Conservation (phyloP, 2,797 vertebrate species). For the Siniperca scherzeri region DNA sequence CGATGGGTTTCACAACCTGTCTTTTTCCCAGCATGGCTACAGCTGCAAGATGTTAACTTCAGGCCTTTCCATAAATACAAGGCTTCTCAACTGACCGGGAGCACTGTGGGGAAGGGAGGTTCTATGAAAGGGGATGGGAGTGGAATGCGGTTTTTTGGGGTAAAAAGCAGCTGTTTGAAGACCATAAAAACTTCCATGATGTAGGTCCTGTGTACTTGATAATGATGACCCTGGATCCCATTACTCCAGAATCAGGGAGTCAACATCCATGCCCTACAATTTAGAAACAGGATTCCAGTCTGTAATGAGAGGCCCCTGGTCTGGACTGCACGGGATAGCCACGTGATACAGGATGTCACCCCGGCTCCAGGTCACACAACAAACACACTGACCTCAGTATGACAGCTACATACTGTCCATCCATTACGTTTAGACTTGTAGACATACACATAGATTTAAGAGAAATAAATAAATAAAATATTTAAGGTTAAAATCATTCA, state of each 20-base stretch:
- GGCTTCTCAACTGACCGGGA: slow-evolving; percentile 51
- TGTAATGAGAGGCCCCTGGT: slow-evolving; percentile 79
- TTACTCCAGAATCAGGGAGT: slow-evolving; percentile 78
- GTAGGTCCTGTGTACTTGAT: slow-evolving; percentile 76
- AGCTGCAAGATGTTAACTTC: slow-evolving; percentile 71
- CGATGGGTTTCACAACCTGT: slow-evolving; percentile 20
- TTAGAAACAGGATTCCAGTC: slow-evolving; percentile 71
- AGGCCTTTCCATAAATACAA: slow-evolving; percentile 68
- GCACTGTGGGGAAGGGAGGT: slow-evolving; percentile 64
- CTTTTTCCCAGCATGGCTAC: slow-evolving; percentile 55
- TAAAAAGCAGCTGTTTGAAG: slow-evolving; percentile 80
- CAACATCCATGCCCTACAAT: slow-evolving; percentile 78
- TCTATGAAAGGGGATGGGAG: slow-evolving; percentile 63
- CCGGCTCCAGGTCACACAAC: slow-evolving; percentile 54
- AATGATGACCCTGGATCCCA: slow-evolving; percentile 82
- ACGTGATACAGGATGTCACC: slow-evolving; percentile 71
- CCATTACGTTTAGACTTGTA: slow-evolving; percentile 1
- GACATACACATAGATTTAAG: not conserved
- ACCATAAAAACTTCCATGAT: slow-evolving; percentile 76
- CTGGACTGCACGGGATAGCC: slow-evolving; percentile 54
- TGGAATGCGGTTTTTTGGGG: slow-evolving; percentile 69
- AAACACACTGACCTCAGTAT: slow-evolving; percentile 64
- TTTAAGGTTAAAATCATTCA: not conserved
- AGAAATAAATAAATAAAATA: not conserved
- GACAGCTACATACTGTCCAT: slow-evolving; percentile 25